Base-by-base conservation (phyloP, 2,888 invertebrate genomes). In the Hesperia comma region DNA sequence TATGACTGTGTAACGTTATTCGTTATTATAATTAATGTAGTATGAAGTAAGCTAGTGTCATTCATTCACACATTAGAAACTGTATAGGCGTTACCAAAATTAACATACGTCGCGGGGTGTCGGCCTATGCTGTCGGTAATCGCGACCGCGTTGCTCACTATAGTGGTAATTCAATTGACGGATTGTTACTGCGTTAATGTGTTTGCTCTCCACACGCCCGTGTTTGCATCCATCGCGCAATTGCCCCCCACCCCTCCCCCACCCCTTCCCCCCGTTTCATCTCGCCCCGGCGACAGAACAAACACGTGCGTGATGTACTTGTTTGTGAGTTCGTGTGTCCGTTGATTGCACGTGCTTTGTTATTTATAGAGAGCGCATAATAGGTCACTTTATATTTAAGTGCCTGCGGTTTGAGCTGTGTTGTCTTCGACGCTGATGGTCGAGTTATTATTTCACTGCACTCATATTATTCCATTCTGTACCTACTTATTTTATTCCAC, bases 81-180 rank as follows among this genome's bases (percentile, higher is more conserved):
- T 37, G 37, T 10, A 10, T 37, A 8, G 8, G 37, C 37, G 10
- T 37, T 37, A 10, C 10, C 37, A 8, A 8, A 37, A 37, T 37
- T 37, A 8, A 37, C 37, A 37, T 37, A 37, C 10, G 37, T 8
- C 10, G 2, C 37, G 10, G 37, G 12, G 40, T 32, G 37, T 49
- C 32, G 41, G 41, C 8, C 17, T 41, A 12, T 53, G 10, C 37
- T 17, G 15, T 40, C 15, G 14, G 57, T 64, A 51, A 64, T 64
- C 17, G 57, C 57, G 26, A 15, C 57, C 64, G 51, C 56, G 41
- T 49, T 43, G 54, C 10, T 14, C 21, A 55, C 66, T 67, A 66
- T 60, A 55, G 60, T 67, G 61, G 66, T 67, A 61, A 67, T 67
- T 66, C 66, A 66, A 66, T 66, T 66, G 60, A 66, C 54, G 55